Conservation (phyloP, 2,113 vertebrate species). For the Platanista minor region DNA sequence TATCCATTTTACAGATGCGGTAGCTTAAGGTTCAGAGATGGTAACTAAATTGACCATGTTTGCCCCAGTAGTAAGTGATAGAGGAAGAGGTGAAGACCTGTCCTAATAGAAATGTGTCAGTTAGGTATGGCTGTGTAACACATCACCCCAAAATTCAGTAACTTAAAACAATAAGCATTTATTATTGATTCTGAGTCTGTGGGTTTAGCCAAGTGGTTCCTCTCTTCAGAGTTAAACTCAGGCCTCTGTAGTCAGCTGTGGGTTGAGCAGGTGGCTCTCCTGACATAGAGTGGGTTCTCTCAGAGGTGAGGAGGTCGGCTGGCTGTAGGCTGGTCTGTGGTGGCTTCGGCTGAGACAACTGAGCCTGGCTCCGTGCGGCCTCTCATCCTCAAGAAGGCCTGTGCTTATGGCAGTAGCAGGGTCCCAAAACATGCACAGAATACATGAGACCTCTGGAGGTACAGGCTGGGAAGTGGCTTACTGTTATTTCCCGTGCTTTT, state of each 20-base stretch:
- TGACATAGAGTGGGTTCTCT: neutral
- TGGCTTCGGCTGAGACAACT: neutral
- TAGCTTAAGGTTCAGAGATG: neutral
- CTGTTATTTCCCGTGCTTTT: neutral
- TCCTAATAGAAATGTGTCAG: neutral
- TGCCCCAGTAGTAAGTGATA: neutral
- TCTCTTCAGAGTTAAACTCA: neutral
- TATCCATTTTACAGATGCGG: neutral
- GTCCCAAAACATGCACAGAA: neutral
- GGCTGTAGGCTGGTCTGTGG: neutral
- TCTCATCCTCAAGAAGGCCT: neutral
- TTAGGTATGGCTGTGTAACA: neutral
- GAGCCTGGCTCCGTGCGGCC: neutral
- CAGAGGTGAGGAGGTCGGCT: accelerated
- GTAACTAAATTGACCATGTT: neutral
- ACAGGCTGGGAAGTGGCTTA: neutral
- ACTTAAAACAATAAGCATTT: neutral
- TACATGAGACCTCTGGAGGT: neutral
- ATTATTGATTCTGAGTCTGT: neutral
- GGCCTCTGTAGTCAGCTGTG: neutral
- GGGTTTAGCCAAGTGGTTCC: neutral
- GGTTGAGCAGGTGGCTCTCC: neutral
- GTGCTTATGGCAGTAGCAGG: accelerated
- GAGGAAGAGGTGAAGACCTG: neutral
- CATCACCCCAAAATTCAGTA: neutral